Evolutionary conservation across 1,140 invertebrate genomes (phyloP), one percentile per base, ranked within the genome.

Genomic region (Wasmannia auropunctata): DNA sequence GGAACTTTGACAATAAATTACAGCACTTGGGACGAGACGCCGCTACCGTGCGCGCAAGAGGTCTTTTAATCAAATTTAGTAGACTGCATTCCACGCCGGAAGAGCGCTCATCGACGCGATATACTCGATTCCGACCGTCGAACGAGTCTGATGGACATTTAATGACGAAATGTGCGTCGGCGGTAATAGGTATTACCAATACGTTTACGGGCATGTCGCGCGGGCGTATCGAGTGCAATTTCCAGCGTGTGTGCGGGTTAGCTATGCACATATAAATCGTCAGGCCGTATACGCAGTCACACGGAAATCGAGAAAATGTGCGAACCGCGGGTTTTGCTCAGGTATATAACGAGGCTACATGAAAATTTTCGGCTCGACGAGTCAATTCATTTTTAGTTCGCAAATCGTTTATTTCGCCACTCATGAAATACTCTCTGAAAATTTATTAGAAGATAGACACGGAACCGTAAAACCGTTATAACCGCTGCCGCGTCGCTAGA

Each of bases 1-100:
- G 79, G 67, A 83, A 83, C 79, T 83, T 83, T 72, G 79, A 83
- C 67, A 72, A 83, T 83, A 83, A 83, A 83, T 83, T 83, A 43
- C 54, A 31, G 67, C 51, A 72, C 37, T 83, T 58, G 5, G 51
- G 54, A n/a, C n/a, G n/a, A n/a, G n/a, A n/a, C 43, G 60, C 19
- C 31, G 43, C n/a, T 34, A 10, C 14, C 31, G n/a, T 16, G 51
- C 79, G 67, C 65, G 65, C 67, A 40, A 22, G 51, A 72, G 79
- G 65, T 58, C 79, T 83, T 83, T 83, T 83, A 83, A 83, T 83
- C 67, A 83, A 83, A 83, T 83, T 83, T 72, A 83, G 67, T 74
- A 83, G 79, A 83, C 51, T 72, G 67, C 79, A 83, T 83, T 83
- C 67, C 79, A 25, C n/a, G n/a, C 25, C 65, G 67, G 67, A 83